Percentiles rank a stretch among this genome's conserved stretches.
These are phyloP conservation scores for Hyperoplus lanceolatus DNA, from an alignment of 2,797 vertebrate genomes.

Conservation along the genomic window DNA sequence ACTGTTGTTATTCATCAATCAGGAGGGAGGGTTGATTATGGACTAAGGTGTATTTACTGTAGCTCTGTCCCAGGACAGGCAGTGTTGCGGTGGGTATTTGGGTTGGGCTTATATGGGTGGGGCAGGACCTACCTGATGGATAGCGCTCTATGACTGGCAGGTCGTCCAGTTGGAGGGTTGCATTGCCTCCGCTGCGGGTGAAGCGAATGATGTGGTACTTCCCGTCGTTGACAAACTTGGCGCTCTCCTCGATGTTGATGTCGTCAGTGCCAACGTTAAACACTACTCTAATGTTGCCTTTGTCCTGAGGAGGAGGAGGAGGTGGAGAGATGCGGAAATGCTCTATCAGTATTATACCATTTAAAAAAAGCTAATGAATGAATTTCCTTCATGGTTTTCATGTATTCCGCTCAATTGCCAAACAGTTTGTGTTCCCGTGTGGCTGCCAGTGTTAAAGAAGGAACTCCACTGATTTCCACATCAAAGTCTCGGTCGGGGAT, in stretches of 20 bases:
- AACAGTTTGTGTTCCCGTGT: not conserved
- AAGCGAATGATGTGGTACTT: slow-evolving; percentile 99
- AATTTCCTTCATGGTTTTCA: not conserved
- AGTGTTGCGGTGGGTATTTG: slow-evolving; percentile 48
- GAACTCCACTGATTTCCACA: not conserved
- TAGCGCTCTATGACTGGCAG: slow-evolving; percentile 98
- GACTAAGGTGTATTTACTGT: slow-evolving; percentile 48
- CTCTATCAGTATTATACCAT: slow-evolving; percentile 17
- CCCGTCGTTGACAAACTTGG: slow-evolving; percentile 99
- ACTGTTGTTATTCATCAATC: slow-evolving; percentile 62
- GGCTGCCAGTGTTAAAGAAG: not conserved
- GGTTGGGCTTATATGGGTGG: slow-evolving; percentile 43
- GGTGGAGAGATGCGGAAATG: slow-evolving; percentile 25
- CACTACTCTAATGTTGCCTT: slow-evolving; percentile 98
- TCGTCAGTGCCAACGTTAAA: slow-evolving; percentile 99
- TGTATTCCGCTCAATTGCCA: not conserved
- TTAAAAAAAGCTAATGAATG: slow-evolving; percentile 1
- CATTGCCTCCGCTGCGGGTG: slow-evolving; percentile 98
- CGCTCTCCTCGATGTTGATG: slow-evolving; percentile 98
- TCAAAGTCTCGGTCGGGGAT: not conserved
- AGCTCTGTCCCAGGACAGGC: slow-evolving; percentile 57
- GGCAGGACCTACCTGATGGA: slow-evolving; percentile 94
- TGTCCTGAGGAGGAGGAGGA: slow-evolving; percentile 86
- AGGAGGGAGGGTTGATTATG: slow-evolving; percentile 57
- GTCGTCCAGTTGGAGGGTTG: slow-evolving; percentile 98